phyloP scores from a whole-genome alignment of 2,888 invertebrate species.

The Anagyrus pseudococci region DNA sequence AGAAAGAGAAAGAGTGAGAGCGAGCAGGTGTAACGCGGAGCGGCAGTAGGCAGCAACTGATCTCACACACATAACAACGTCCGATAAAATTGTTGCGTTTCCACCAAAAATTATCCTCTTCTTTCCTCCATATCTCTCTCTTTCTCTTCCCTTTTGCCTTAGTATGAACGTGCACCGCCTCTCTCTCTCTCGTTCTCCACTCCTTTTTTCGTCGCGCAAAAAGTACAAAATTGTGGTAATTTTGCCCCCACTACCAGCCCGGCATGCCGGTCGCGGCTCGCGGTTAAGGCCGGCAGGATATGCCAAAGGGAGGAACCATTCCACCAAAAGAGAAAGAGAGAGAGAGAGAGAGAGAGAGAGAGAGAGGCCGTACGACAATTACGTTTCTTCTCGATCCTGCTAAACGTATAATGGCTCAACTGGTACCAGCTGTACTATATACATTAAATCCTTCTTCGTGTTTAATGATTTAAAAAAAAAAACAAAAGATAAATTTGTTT shows the following conservation, averaged over 20 bases:
- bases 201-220: constrained; percentile 49
- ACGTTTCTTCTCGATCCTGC: too few species aligned
- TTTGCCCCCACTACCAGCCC: constrained; percentile 53
- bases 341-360: too few species aligned
- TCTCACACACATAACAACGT: constrained; percentile 59
- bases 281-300: too few species aligned
- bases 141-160: constrained; percentile 20
- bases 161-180: constrained; percentile 17
- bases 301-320: too few species aligned
- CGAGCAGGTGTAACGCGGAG: constrained; percentile 58
- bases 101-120: constrained; percentile 61
- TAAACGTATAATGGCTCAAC: too few species aligned
- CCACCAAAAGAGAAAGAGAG: too few species aligned
- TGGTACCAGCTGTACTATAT: too few species aligned
- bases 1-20: background rate
- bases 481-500: too few species aligned
- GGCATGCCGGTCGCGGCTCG: too few species aligned
- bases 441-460: too few species aligned
- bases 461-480: too few species aligned
- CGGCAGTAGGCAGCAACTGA: constrained; percentile 60
- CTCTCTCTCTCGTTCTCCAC: constrained; percentile 35
- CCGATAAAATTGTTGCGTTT: constrained; percentile 62
- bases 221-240: constrained; percentile 61
- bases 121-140: constrained; percentile 46
- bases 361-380: too few species aligned